phyloP scores from a whole-genome alignment of 2,797 vertebrate species.

The Coregonus ussuriensis region DNA sequence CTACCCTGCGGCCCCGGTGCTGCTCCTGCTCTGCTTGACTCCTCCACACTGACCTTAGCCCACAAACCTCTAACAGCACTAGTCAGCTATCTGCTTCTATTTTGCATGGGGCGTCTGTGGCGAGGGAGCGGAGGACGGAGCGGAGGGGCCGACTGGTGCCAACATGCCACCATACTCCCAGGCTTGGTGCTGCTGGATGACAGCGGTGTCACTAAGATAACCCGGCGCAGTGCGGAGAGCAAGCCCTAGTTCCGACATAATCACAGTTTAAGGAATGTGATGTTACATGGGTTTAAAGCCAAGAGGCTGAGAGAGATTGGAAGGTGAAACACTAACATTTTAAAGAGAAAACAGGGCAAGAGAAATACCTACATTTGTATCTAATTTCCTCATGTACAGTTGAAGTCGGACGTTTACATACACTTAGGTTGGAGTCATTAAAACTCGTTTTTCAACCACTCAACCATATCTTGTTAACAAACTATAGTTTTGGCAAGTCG shows the following conservation, averaged over 20 bases:
- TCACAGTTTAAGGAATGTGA: slow-evolving; percentile 50
- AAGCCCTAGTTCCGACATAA: slow-evolving; percentile 51
- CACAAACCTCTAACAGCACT: slow-evolving; percentile 68
- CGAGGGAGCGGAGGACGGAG: slow-evolving; percentile 37
- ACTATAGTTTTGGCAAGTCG: too few relatives aligned
- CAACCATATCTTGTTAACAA: too few relatives aligned
- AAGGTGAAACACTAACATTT: neutral
- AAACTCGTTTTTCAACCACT: too few relatives aligned
- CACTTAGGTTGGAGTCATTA: too few relatives aligned
- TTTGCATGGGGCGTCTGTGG: slow-evolving; percentile 62
- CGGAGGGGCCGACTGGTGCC: slow-evolving; percentile 60
- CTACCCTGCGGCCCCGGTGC: slow-evolving; percentile 31
- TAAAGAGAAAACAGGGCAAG: neutral
- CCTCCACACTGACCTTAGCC: slow-evolving; percentile 56
- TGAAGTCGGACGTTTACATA: too few relatives aligned
- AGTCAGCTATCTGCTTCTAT: slow-evolving; percentile 75
- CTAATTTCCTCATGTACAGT: neutral
- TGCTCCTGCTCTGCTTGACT: slow-evolving; percentile 32
- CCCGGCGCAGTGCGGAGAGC: slow-evolving; percentile 44
- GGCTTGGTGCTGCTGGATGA: slow-evolving; percentile 62
- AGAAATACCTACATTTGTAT: neutral
- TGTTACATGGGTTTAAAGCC: slow-evolving; percentile 49
- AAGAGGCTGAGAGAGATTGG: neutral
- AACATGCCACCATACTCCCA: slow-evolving; percentile 44
- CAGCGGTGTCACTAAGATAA: slow-evolving; percentile 74